Conservation (phyloP, 2,797 vertebrate genomes). For the Threskiornis aethiopicus region DNA sequence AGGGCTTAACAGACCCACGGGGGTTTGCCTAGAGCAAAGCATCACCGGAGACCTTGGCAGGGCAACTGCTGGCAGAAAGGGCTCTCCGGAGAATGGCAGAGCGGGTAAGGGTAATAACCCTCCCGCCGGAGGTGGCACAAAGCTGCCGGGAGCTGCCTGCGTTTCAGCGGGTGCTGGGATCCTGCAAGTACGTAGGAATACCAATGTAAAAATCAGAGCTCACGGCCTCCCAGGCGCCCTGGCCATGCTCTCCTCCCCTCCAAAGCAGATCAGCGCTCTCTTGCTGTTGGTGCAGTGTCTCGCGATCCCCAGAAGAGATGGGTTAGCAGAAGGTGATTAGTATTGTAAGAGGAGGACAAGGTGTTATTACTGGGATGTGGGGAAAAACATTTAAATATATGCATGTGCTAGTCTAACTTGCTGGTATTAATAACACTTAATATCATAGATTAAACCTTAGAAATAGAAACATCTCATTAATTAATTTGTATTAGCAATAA, state of each 20-base stretch:
- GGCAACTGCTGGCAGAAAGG: not conserved
- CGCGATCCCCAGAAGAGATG: not conserved
- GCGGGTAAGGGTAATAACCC: not conserved
- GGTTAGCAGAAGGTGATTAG: not conserved
- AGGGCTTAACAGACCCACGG: not conserved
- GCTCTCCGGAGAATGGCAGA: not conserved
- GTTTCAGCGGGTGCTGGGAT: not conserved
- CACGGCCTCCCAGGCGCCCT: rapidly evolving
- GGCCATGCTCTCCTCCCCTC: not conserved
- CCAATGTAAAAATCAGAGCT: not conserved
- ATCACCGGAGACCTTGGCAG: rapidly evolving
- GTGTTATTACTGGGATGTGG: not conserved
- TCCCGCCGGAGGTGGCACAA: not conserved
- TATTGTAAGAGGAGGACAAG: not conserved
- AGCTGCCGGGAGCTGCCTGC: not conserved
- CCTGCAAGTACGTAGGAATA: not conserved
- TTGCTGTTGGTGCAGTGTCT: not conserved
- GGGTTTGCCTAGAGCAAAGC: not conserved
- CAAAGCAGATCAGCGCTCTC: not conserved
- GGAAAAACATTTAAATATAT: not conserved
- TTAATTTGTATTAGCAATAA: not conserved
- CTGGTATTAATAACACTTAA: not conserved
- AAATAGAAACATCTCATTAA: constrained; percentile 23
- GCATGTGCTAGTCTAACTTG: not conserved
- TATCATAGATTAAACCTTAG: not conserved